These are phyloP conservation scores for Synergus umbraculus DNA, from an alignment of 2,888 invertebrate genomes.

Conservation along the genomic window DNA sequence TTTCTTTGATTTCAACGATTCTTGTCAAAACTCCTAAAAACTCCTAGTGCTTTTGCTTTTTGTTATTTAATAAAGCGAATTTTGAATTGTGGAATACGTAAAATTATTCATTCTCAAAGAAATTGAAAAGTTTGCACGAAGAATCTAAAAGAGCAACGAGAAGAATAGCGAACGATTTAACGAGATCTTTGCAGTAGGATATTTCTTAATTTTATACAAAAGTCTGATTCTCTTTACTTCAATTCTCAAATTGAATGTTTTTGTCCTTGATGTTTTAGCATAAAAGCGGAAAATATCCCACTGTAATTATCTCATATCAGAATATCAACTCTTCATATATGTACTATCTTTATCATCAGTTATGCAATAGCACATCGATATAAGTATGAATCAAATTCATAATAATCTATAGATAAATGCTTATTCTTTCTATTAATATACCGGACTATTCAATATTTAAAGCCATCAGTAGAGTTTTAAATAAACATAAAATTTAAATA, in stretches of 20 bases:
- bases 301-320: slow-evolving; percentile 4
- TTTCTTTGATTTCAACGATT: not conserved
- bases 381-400: slow-evolving; percentile 29
- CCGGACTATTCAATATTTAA: not conserved
- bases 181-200: not conserved
- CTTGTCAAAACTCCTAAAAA: not conserved
- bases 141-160: not conserved
- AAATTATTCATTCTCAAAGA: not conserved
- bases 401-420: not conserved
- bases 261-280: not conserved
- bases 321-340: slow-evolving; percentile 29
- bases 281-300: not conserved
- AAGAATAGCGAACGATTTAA: not conserved
- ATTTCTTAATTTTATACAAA: not conserved
- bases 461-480: not conserved
- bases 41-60: not conserved
- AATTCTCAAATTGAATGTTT: no score
- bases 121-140: not conserved
- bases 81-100: not conserved
- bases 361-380: not conserved
- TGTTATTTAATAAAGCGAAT: not conserved
- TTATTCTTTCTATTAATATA: not conserved
- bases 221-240: no score
- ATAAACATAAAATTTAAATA: not conserved
- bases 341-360: not conserved